Evolutionary conservation across 1,140 invertebrate genomes (phyloP).

Genomic region (Hycleus cichorii): DNA sequence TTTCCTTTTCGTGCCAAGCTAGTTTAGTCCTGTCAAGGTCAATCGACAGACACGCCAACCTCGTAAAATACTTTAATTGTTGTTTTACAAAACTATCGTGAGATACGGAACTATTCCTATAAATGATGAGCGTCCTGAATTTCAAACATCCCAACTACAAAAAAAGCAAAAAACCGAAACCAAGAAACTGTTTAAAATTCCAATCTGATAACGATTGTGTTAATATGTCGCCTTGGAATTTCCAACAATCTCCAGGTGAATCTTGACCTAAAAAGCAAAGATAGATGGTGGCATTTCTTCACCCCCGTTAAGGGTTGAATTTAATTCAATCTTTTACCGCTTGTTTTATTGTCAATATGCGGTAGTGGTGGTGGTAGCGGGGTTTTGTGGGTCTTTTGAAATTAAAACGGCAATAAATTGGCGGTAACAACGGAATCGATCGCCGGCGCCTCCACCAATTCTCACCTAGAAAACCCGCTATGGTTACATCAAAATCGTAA

Average conservation of each 20-base stretch:
- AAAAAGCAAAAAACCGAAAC: too few relatives aligned
- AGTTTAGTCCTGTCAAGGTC: conserved; percentile 11
- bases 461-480: neutral
- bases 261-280: neutral
- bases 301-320: too few relatives aligned
- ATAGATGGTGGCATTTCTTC: neutral
- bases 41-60: conserved; percentile 12
- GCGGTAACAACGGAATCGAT: too few relatives aligned
- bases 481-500: neutral
- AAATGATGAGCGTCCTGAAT: conserved; percentile 18
- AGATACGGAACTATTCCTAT: conserved; percentile 1
- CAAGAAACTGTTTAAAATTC: neutral
- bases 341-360: too few relatives aligned
- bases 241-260: neutral
- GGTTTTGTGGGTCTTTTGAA: neutral
- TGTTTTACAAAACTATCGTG: conserved; percentile 10
- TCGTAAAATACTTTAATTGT: conserved; percentile 21
- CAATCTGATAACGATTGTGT: conserved; percentile 1
- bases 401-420: conserved; percentile 8
- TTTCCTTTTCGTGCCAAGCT: conserved; percentile 9
- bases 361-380: too few relatives aligned
- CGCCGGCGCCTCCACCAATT: neutral
- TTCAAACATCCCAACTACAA: neutral
- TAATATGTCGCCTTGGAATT: neutral
- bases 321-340: too few relatives aligned